Conservation (phyloP, 2,113 vertebrate species). For the Dunckerocampus dactyliophorus region DNA sequence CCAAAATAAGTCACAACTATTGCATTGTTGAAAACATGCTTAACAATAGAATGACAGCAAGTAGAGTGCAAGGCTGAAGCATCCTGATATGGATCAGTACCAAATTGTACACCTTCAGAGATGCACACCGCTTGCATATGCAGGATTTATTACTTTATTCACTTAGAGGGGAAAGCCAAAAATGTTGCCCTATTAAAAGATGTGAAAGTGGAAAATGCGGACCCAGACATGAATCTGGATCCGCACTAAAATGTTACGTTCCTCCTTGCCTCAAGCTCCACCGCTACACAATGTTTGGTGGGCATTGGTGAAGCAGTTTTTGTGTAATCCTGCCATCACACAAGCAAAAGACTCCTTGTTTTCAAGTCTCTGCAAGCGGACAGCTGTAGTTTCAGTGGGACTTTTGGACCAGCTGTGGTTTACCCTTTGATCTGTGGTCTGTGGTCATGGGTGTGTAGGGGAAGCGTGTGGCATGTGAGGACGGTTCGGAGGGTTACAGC, state of each 20-base stretch:
- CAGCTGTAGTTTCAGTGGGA: no score
- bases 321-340: no score
- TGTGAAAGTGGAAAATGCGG: no score
- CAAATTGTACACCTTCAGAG: background rate
- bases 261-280: no score
- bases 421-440: background rate
- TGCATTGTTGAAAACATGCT: conserved; percentile 3
- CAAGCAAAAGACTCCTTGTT: no score
- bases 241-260: no score
- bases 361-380: no score
- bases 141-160: background rate
- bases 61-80: background rate
- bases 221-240: no score
- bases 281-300: no score
- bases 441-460: conserved; percentile 69
- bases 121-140: background rate
- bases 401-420: no score
- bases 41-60: background rate
- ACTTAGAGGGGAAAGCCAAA: no score
- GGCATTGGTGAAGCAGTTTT: background rate
- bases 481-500: conserved; percentile 83
- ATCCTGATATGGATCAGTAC: background rate
- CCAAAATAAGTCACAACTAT: conserved; percentile 8
- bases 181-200: no score
- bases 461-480: conserved; percentile 86